Base-by-base conservation (phyloP, 2,797 vertebrate genomes). In the Nyctalus aviator region DNA sequence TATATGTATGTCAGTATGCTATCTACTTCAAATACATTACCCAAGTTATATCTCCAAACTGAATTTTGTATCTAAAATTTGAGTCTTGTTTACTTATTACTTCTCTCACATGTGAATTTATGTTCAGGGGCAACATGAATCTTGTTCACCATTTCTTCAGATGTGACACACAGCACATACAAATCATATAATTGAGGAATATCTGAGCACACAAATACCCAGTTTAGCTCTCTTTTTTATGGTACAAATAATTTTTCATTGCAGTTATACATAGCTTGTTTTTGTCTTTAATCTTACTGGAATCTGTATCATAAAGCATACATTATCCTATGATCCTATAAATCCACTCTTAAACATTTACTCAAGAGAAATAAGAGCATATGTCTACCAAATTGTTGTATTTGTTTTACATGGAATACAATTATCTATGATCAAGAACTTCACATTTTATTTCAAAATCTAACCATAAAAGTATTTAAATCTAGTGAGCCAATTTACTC, bases 391-490 rank as follows among this genome's bases (percentile, higher is more conserved):
- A 79, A 84, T 14, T 83, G 14, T 12, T 83, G 2, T 69, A 53
- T 76, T n/a, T 90, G 66, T 83, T 78, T 83, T 78, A 94, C 78
- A 66, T 79, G 9, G 27, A 87, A 75, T 17, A 93, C 4, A 83
- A 92, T 20, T 1, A 68, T 76, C 32, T 48, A 3, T 88, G 23
- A 84, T 86, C 88, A 10, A 92, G 53, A 95, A 90, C 3, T 62
- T 90, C n/a, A 62, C 17, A 32, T 78, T 85, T 94, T 81, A 90
- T 68, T 84, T 25, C 85, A 92, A 94, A 84, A 32, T 46, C n/a
- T 77, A 81, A 64, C 76, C 30, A 57, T 59, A 64, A 86, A 91
- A 94, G 35, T 64, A 79, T 69, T 62, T 93, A 77, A 79, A 86
- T 50, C 85, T 14, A 75, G 66, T n/a, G 77, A 46, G 81, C 48